These are phyloP conservation scores for Hymenopus coronatus DNA, from an alignment of 2,888 invertebrate species.

Conservation along the genomic window DNA sequence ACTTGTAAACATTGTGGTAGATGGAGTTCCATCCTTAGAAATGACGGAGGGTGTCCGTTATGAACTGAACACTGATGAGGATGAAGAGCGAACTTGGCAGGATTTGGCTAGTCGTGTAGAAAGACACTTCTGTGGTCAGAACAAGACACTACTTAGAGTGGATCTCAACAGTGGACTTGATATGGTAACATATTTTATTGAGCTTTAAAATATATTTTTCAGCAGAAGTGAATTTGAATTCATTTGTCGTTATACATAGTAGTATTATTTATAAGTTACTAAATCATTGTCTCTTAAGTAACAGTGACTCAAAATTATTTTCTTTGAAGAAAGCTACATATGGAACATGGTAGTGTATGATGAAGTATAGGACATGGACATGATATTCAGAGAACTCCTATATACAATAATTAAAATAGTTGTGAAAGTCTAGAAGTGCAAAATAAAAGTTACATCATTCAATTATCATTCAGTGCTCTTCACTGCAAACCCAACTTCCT, in stretches of 20 bases:
- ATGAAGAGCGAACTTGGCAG: slow-evolving; percentile 59
- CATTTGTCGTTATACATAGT: not conserved
- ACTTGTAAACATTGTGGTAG: slow-evolving; percentile 65
- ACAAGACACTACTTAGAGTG: slow-evolving; percentile 61
- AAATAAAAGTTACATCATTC: too few species aligned
- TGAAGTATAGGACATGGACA: too few species aligned
- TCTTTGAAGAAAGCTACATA: too few species aligned
- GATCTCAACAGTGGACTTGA: slow-evolving; percentile 61
- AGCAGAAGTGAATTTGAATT: not conserved
- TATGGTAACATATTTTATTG: slow-evolving; percentile 53
- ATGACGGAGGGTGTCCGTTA: slow-evolving; percentile 49
- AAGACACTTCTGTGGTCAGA: slow-evolving; percentile 59
- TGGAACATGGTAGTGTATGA: too few species aligned
- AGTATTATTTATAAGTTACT: not conserved
- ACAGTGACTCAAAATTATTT: too few species aligned
- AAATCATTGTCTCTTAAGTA: too few species aligned
- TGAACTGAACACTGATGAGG: slow-evolving; percentile 59
- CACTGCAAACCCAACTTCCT: too few species aligned
- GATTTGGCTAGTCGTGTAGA: slow-evolving; percentile 55
- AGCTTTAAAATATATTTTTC: not conserved
- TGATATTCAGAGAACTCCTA: too few species aligned
- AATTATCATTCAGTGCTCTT: too few species aligned
- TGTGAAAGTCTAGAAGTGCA: too few species aligned
- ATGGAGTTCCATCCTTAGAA: slow-evolving; percentile 55
- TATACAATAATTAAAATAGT: too few species aligned